Conservation (phyloP, 1,140 invertebrate genomes). For the Gryllus bimaculatus region DNA sequence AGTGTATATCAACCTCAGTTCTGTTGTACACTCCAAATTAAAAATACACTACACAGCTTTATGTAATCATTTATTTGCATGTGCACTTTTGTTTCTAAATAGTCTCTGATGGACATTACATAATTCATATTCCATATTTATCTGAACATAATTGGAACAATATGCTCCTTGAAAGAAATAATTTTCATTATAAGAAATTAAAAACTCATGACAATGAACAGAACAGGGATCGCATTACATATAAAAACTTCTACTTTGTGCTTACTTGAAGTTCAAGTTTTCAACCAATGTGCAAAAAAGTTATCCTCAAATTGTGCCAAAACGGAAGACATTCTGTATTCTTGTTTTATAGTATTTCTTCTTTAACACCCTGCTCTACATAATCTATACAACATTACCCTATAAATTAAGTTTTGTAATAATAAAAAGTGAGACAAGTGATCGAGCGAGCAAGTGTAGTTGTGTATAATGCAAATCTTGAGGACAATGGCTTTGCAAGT, state of each 20-base stretch:
- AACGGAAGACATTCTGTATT: slow-evolving; percentile 16
- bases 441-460: background rate
- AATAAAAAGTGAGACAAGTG: background rate
- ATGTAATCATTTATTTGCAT: slow-evolving; percentile 12
- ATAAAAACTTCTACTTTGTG: slow-evolving; percentile 13
- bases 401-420: slow-evolving; percentile 11
- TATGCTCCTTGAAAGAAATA: slow-evolving; percentile 7
- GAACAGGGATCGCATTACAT: slow-evolving; percentile 13
- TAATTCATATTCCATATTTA: slow-evolving; percentile 15
- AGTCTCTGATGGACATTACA: slow-evolving; percentile 1
- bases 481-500: background rate
- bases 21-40: slow-evolving; percentile 12
- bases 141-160: slow-evolving; percentile 11
- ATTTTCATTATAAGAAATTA: slow-evolving; percentile 9
- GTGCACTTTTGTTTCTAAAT: slow-evolving; percentile 16
- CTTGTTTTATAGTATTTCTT: background rate
- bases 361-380: slow-evolving; percentile 8
- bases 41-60: slow-evolving; percentile 11
- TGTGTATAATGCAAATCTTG: background rate
- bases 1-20: slow-evolving; percentile 8
- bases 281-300: slow-evolving; percentile 19
- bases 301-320: slow-evolving; percentile 18
- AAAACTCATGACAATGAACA: slow-evolving; percentile 12
- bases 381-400: slow-evolving; percentile 9
- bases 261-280: background rate